These are phyloP conservation scores for Leucoraja erinaceus DNA, from an alignment of 2,113 vertebrate genomes.

Conservation along the genomic window DNA sequence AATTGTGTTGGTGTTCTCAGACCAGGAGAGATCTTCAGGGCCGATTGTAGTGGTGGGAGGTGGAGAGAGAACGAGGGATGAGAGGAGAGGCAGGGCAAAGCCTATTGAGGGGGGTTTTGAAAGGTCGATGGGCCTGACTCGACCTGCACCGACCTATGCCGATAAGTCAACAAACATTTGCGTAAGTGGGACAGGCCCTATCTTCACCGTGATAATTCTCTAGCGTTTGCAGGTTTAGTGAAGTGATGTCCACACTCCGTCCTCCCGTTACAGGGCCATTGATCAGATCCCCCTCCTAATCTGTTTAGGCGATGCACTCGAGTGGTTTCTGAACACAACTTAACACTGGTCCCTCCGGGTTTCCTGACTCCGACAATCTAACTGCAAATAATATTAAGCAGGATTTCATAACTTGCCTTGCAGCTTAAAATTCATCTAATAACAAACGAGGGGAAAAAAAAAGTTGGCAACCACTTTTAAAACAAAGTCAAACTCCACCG, in stretches of 20 bases:
- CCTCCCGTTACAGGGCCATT: conserved; percentile 8
- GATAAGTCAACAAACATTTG: no score
- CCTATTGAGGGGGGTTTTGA: no score
- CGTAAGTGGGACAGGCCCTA: no score
- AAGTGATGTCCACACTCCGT: neutral
- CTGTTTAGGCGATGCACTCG: conserved; percentile 51
- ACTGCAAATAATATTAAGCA: conserved; percentile 51
- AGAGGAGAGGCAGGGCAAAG: no score
- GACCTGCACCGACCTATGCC: no score
- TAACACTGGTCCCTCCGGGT: conserved; percentile 52
- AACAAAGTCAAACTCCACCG: neutral
- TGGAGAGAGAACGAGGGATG: no score
- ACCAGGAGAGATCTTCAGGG: no score
- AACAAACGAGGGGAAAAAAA: neutral
- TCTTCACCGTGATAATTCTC: neutral
- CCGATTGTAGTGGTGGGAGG: no score
- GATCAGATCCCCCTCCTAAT: conserved; percentile 45
- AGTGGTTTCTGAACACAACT: conserved; percentile 56
- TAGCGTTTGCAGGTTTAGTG: neutral
- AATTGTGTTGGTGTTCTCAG: no score
- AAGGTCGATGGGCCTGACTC: no score
- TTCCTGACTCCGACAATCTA: conserved; percentile 42
- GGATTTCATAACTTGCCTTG: conserved; percentile 41
- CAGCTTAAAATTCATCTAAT: conserved; percentile 11
- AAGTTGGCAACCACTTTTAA: conserved; percentile 24